Evolutionary conservation across 2,797 vertebrate genomes (phyloP).

Genomic region (Pitangus sulphuratus): DNA sequence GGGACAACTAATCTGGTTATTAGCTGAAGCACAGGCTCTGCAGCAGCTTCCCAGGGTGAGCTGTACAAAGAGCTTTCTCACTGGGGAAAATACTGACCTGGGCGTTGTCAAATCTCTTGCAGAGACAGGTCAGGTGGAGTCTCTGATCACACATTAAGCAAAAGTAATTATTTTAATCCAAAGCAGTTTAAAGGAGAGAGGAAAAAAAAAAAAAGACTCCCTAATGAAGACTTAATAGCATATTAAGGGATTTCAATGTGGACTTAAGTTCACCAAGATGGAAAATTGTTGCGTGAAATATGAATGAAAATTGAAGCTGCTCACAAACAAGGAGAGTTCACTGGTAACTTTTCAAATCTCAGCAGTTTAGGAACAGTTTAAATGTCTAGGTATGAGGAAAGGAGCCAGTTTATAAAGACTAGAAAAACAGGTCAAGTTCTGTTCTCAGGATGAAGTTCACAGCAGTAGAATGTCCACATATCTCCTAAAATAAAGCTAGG

Average conservation of each 20-base stretch:
- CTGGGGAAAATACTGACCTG: not conserved
- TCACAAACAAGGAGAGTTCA: not conserved
- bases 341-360: not conserved
- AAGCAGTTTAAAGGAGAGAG: not conserved
- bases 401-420: not conserved
- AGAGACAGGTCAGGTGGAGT: slow-evolving; percentile 25
- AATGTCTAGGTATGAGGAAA: not conserved
- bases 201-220: not conserved
- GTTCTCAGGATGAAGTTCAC: not conserved
- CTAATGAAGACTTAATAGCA: not conserved
- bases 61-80: not conserved
- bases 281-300: not conserved
- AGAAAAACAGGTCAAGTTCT: not conserved
- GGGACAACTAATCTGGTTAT: not conserved
- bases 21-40: not conserved
- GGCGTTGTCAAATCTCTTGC: not conserved
- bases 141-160: not conserved
- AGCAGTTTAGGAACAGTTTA: not conserved
- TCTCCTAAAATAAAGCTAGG: not conserved
- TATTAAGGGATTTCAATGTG: not conserved
- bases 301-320: not conserved
- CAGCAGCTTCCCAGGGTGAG: slow-evolving; percentile 10
- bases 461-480: not conserved
- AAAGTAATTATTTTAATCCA: slow-evolving; percentile 40
- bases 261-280: not conserved